These are phyloP conservation scores for Acrobasis consociella DNA, from an alignment of 2,888 invertebrate species.

Conservation along the genomic window DNA sequence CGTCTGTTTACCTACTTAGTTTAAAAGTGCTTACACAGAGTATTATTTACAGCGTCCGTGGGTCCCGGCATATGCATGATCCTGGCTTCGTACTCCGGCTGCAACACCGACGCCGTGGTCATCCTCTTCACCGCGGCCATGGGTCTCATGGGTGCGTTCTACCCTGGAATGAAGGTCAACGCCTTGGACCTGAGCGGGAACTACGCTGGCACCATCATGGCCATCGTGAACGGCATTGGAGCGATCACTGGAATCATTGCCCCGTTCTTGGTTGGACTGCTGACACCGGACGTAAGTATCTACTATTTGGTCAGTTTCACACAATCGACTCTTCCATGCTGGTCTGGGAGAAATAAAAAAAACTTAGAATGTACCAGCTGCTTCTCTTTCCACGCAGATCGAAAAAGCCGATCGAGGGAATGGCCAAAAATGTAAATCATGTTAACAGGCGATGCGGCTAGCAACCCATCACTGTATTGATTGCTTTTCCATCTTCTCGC, in stretches of 20 bases:
- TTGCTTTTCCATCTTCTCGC: no score
- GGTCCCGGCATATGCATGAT: constrained; percentile 87
- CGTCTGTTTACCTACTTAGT: no score
- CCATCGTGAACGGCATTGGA: constrained; percentile 87
- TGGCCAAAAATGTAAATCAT: no score
- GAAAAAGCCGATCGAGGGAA: no score
- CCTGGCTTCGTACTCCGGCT: constrained; percentile 86
- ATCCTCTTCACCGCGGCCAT: constrained; percentile 85
- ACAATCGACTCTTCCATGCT: no score
- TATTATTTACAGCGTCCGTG: constrained; percentile 79
- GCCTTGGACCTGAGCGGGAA: constrained; percentile 86
- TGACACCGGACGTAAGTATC: constrained; percentile 85
- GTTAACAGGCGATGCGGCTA: no score
- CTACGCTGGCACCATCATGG: constrained; percentile 86
- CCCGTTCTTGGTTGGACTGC: constrained; percentile 85
- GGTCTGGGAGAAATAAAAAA: no score
- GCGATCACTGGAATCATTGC: constrained; percentile 88
- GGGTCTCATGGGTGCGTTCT: constrained; percentile 87
- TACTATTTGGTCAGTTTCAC: no score
- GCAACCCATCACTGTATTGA: no score
- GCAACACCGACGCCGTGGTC: constrained; percentile 83
- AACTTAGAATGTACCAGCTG: no score
- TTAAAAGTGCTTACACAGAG: neutral
- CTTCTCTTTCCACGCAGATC: no score
- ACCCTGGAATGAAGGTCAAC: constrained; percentile 87